Conservation (phyloP, 2,113 vertebrate genomes). For the Sapayoa aenigma region DNA sequence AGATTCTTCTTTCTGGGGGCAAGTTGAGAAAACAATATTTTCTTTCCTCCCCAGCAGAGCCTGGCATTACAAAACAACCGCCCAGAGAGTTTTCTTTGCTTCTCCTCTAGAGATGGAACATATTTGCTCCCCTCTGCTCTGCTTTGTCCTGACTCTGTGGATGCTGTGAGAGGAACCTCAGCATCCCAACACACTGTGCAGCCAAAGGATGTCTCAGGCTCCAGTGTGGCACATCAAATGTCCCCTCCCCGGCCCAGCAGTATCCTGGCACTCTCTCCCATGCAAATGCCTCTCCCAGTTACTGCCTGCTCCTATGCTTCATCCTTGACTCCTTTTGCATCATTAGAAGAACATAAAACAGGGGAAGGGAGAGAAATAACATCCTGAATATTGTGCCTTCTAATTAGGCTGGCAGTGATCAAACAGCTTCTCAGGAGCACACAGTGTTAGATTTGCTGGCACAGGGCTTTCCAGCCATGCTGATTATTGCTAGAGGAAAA, state of each 20-base stretch:
- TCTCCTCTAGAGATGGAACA: neutral
- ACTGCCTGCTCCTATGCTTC: neutral
- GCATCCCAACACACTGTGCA: neutral
- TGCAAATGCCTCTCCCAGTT: neutral
- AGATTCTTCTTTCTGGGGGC: neutral
- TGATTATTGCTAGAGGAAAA: neutral
- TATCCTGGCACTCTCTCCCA: neutral
- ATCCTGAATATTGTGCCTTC: neutral
- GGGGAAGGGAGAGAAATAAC: neutral
- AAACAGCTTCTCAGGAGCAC: neutral
- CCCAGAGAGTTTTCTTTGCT: neutral
- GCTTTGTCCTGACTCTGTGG: neutral
- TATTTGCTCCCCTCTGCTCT: neutral
- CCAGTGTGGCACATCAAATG: neutral
- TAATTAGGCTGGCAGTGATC: neutral
- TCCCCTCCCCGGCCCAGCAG: accelerated
- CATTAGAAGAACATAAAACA: neutral
- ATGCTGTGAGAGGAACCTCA: neutral
- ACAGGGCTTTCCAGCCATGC: neutral
- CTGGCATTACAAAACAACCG: neutral
- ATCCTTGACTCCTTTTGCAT: neutral
- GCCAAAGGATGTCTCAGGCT: neutral
- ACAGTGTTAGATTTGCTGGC: neutral
- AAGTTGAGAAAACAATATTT: neutral
- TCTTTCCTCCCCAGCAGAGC: neutral